A percentile compares a stretch with the other conserved stretches of the same genome.
Conservation (phyloP, 1,140 invertebrate species). For the Nasonia longicornis region DNA sequence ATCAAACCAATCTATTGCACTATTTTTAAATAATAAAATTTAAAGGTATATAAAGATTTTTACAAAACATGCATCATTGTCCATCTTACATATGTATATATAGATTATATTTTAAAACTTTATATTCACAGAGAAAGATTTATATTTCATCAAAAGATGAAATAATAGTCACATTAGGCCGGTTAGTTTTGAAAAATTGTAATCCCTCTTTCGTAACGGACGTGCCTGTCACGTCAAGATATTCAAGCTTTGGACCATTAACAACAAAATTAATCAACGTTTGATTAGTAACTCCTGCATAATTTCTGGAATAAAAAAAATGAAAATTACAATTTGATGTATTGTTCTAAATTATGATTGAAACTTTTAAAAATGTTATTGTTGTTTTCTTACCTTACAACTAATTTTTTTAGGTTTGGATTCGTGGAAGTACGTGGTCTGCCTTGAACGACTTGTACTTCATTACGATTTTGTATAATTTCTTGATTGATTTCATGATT, state of each 20-base stretch:
- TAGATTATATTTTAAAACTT: slow-evolving; percentile 20
- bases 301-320: slow-evolving; percentile 70
- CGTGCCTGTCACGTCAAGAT: slow-evolving; percentile 75
- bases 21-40: slow-evolving; percentile 14
- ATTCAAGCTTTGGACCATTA: slow-evolving; percentile 71
- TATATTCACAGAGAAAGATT: slow-evolving; percentile 32
- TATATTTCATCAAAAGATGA: slow-evolving; percentile 61
- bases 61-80: slow-evolving; percentile 26
- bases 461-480: slow-evolving; percentile 52
- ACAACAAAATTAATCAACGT: slow-evolving; percentile 73
- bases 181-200: slow-evolving; percentile 68
- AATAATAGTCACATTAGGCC: slow-evolving; percentile 70
- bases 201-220: slow-evolving; percentile 71
- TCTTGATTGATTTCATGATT: slow-evolving; percentile 49
- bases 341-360: not conserved
- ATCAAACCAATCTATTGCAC: slow-evolving; percentile 38
- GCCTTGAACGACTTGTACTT: slow-evolving; percentile 54
- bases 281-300: slow-evolving; percentile 74
- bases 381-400: slow-evolving; percentile 57
- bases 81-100: slow-evolving; percentile 22
- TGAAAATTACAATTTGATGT: not conserved
- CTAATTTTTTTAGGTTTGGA: slow-evolving; percentile 62
- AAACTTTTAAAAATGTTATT: slow-evolving; percentile 43
- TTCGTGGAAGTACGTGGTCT: slow-evolving; percentile 57
- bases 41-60: slow-evolving; percentile 33